Percentiles rank a stretch among this genome's conserved stretches.
phyloP scores from a whole-genome alignment of 2,113 vertebrate genomes.

The Petrocephalus zakoni region DNA sequence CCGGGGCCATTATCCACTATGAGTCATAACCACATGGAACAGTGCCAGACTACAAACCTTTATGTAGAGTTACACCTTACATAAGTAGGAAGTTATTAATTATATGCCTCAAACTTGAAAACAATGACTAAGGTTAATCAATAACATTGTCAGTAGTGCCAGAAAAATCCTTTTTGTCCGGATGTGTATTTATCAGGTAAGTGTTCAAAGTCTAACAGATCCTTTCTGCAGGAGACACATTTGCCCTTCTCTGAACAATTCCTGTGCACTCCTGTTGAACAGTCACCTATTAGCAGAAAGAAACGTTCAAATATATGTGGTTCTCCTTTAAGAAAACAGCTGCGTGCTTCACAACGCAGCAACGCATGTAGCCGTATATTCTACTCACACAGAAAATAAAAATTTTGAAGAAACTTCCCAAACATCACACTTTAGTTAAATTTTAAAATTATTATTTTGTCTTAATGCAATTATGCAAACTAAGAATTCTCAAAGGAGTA shows the following conservation, averaged over 20 bases:
- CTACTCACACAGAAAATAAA: neutral
- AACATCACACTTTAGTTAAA: neutral
- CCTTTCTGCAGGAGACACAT: neutral
- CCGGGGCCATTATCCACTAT: neutral
- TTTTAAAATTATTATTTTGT: neutral
- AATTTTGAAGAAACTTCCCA: neutral
- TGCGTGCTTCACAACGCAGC: neutral
- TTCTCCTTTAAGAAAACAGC: neutral
- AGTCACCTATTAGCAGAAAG: neutral
- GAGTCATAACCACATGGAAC: neutral
- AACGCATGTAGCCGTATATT: neutral
- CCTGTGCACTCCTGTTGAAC: neutral
- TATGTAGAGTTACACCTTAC: neutral
- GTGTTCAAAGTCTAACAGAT: neutral
- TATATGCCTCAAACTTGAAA: neutral
- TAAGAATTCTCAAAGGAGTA: neutral
- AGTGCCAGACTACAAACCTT: neutral
- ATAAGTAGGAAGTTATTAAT: neutral
- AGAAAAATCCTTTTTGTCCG: constrained; percentile 1
- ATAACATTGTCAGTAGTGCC: neutral
- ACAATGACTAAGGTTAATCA: neutral
- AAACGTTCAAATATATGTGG: neutral
- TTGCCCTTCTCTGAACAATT: neutral
- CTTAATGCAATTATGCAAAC: neutral
- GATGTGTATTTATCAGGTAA: neutral